phyloP scores from a whole-genome alignment of 1,140 invertebrate species.

The Globodera ellingtonae region DNA sequence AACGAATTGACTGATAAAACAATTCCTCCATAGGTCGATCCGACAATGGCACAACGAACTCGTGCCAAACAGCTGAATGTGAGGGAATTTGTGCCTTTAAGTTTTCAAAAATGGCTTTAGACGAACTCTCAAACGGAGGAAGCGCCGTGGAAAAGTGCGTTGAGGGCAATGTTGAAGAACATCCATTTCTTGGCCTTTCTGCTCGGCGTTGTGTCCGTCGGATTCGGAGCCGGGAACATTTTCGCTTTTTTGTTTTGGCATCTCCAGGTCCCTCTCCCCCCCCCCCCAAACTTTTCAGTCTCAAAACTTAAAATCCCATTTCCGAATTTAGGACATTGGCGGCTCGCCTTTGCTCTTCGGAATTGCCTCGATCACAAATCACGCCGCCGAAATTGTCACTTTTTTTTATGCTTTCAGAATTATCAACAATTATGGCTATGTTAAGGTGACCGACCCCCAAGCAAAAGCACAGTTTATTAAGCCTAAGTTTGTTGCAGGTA shows the following conservation, averaged over 20 bases:
- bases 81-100: not conserved
- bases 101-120: conserved; percentile 6
- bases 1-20: not conserved
- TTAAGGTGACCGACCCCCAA: conserved; percentile 73
- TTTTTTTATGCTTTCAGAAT: conserved; percentile 96
- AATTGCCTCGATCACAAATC: conserved; percentile 95
- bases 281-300: not conserved
- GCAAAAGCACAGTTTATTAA: not conserved
- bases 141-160: conserved; percentile 76
- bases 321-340: conserved; percentile 79
- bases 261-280: conserved; percentile 76
- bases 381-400: conserved; percentile 95
- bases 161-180: conserved; percentile 83
- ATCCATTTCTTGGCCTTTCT: conserved; percentile 88
- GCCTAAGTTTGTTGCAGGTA: conserved; percentile 34
- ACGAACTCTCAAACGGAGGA: conserved; percentile 39
- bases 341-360: conserved; percentile 95
- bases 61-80: conserved; percentile 55
- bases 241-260: conserved; percentile 99
- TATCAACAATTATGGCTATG: conserved; percentile 88
- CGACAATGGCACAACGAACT: conserved; percentile 63
- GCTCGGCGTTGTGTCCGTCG: conserved; percentile 97
- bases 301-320: not conserved
- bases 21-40: conserved; percentile 52
- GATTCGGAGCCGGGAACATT: conserved; percentile 96